phyloP scores from a whole-genome alignment of 2,888 invertebrate genomes.

The Steromphala cineraria region DNA sequence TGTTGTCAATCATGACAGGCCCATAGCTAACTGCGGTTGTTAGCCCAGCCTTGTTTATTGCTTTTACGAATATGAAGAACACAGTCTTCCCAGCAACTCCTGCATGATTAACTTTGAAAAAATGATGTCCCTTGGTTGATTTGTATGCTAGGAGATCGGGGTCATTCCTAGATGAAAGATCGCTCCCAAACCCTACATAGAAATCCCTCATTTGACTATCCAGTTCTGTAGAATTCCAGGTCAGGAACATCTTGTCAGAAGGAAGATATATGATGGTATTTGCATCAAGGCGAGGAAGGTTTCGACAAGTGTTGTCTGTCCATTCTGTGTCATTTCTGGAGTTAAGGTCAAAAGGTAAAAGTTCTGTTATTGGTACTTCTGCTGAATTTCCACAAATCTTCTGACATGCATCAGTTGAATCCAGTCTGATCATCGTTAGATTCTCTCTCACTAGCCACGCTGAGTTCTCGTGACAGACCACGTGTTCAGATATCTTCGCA shows the following conservation, averaged over 20 bases:
- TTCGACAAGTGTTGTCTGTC: conserved; percentile 28
- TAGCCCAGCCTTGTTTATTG: conserved; percentile 23
- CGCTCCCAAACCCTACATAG: conserved; percentile 42
- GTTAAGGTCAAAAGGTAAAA: neutral
- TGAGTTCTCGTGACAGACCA: conserved; percentile 28
- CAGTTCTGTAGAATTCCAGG: conserved; percentile 36
- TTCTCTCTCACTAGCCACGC: conserved; percentile 31
- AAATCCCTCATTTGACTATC: conserved; percentile 44
- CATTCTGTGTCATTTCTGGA: conserved; percentile 17
- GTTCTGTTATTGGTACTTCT: neutral
- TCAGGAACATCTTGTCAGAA: conserved; percentile 37
- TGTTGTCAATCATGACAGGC: conserved; percentile 20
- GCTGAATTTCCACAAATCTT: conserved; percentile 9
- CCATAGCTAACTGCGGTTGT: neutral
- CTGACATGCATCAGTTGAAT: neutral
- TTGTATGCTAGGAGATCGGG: conserved; percentile 37
- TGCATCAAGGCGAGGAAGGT: conserved; percentile 17
- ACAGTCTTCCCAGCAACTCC: neutral
- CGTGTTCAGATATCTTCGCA: conserved; percentile 23
- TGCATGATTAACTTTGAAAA: conserved; percentile 14
- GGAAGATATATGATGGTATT: conserved; percentile 37
- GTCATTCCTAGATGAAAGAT: neutral
- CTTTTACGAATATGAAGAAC: conserved; percentile 19
- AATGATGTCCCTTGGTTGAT: conserved; percentile 9
- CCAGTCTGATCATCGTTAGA: conserved; percentile 21